Evolutionary conservation across 2,113 vertebrate species (phyloP).

Genomic region (Trinectes maculatus): DNA sequence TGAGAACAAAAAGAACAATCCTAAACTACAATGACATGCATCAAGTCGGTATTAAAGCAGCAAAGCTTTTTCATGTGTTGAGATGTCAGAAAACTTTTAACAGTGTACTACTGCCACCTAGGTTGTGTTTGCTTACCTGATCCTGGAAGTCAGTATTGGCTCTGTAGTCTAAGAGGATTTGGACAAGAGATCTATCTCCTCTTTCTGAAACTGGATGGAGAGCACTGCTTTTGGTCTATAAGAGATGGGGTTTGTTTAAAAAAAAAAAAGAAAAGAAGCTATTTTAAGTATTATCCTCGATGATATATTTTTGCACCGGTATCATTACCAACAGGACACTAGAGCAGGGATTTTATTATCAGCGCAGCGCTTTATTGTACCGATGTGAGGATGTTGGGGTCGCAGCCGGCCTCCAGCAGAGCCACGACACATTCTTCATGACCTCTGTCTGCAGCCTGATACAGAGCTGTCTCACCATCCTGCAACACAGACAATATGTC

Average conservation of each 20-base stretch:
- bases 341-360: neutral
- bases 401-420: slow-evolving; percentile 85
- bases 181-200: slow-evolving; percentile 82
- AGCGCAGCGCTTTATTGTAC: slow-evolving; percentile 63
- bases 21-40: neutral
- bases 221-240: slow-evolving; percentile 77
- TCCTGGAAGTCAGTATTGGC: slow-evolving; percentile 76
- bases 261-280: too few species aligned
- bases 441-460: slow-evolving; percentile 82
- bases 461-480: slow-evolving; percentile 89
- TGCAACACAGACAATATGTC: slow-evolving; percentile 51
- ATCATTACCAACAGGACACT: neutral
- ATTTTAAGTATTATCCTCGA: too few species aligned
- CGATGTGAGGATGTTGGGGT: slow-evolving; percentile 83
- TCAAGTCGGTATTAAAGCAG: neutral
- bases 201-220: slow-evolving; percentile 84
- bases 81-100: neutral
- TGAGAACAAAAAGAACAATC: slow-evolving; percentile 75
- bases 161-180: slow-evolving; percentile 82
- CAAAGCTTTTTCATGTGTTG: neutral
- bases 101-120: slow-evolving; percentile 19
- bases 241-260: neutral
- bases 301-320: too few species aligned
- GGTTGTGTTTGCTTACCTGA: slow-evolving; percentile 76
- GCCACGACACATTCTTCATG: slow-evolving; percentile 84